A percentile compares a stretch with the other conserved stretches of the same genome.
Conservation (phyloP, 2,888 invertebrate species). For the Auanema sp. region DNA sequence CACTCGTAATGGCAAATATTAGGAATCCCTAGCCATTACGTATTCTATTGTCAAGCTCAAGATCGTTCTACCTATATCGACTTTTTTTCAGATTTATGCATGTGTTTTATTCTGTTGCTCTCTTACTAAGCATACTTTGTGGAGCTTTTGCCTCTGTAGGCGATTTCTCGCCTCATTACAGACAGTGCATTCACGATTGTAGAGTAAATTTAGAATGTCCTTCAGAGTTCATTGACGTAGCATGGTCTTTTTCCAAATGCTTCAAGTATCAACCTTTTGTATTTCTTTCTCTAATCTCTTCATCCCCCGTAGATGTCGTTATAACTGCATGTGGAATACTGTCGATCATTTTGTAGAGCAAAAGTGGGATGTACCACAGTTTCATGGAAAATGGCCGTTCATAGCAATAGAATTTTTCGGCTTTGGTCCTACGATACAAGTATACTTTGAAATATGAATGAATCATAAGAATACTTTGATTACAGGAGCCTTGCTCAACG, state of each 20-base stretch:
- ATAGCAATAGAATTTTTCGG: conserved; percentile 26
- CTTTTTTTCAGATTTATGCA: too few relatives aligned
- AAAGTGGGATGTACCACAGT: conserved; percentile 42
- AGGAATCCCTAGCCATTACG: too few relatives aligned
- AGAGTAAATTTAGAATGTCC: conserved; percentile 29
- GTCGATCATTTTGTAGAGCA: conserved; percentile 35
- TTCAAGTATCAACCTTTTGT: conserved; percentile 25
- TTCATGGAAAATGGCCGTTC: conserved; percentile 61
- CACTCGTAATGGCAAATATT: too few relatives aligned
- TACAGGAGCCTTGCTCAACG: conserved; percentile 54
- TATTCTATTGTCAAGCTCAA: too few relatives aligned
- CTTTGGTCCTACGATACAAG: conserved; percentile 33
- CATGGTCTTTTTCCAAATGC: conserved; percentile 31
- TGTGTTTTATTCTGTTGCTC: too few relatives aligned
- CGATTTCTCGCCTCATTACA: conserved; percentile 21
- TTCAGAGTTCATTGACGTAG: conserved; percentile 15
- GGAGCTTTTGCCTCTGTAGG: neutral
- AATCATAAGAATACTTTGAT: neutral
- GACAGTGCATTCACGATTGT: conserved; percentile 24
- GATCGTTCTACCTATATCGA: too few relatives aligned
- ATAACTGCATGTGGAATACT: conserved; percentile 54
- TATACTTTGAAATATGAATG: neutral
- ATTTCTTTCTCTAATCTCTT: neutral
- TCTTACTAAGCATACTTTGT: too few relatives aligned
- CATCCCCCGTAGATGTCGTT: conserved; percentile 39